A percentile compares a stretch with the other conserved stretches of the same genome.
These are phyloP conservation scores for Fistularia tabacaria DNA, from an alignment of 2,797 vertebrate species.

Conservation along the genomic window DNA sequence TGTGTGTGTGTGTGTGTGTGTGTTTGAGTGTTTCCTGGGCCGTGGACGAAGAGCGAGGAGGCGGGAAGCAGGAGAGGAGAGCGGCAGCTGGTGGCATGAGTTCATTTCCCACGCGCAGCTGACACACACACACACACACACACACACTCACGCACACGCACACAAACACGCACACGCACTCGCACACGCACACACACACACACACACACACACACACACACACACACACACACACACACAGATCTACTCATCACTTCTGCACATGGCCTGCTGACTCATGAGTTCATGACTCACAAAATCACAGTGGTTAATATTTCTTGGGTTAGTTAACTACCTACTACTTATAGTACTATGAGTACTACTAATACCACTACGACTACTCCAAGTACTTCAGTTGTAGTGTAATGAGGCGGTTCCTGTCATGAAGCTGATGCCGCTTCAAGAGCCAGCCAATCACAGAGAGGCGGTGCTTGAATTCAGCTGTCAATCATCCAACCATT, in stretches of 20 bases:
- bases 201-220: not conserved
- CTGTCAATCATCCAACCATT: too few relatives aligned
- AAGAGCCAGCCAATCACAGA: too few relatives aligned
- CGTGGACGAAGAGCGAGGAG: slow-evolving; percentile 6
- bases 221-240: not conserved
- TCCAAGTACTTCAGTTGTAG: too few relatives aligned
- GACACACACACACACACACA: slow-evolving; percentile 28
- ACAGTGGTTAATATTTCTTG: too few relatives aligned
- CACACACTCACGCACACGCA: not conserved
- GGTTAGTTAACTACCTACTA: too few relatives aligned
- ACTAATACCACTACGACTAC: too few relatives aligned
- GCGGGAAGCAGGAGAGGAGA: slow-evolving; percentile 20
- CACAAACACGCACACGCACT: too few relatives aligned
- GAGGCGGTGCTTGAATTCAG: too few relatives aligned
- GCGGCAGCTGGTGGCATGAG: slow-evolving; percentile 41
- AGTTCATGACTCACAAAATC: too few relatives aligned
- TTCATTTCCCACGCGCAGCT: slow-evolving; percentile 42
- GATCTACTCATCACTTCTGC: slow-evolving; percentile 8
- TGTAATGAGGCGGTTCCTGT: too few relatives aligned
- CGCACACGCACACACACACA: not conserved
- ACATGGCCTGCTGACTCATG: slow-evolving; percentile 23
- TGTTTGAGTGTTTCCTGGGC: slow-evolving; percentile 13
- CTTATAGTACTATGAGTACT: too few relatives aligned
- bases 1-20: not conserved
- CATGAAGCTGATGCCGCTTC: too few relatives aligned